Conservation (phyloP, 2,797 vertebrate species). For the Anniella stebbinsi region DNA sequence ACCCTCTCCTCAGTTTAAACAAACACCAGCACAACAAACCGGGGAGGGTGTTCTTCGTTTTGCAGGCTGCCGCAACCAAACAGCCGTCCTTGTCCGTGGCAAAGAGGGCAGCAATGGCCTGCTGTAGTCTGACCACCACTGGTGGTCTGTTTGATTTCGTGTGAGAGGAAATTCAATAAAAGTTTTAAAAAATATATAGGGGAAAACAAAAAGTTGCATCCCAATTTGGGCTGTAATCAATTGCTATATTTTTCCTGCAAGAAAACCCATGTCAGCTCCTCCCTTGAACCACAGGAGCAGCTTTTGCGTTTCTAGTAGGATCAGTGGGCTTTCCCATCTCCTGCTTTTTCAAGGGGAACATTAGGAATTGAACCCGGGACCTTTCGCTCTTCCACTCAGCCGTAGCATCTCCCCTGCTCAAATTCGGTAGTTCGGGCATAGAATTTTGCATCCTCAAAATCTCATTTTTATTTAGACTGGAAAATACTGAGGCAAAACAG, state of each 20-base stretch:
- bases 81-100: conserved; percentile 11
- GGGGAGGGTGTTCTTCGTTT: neutral
- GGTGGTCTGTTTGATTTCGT: conserved; percentile 70
- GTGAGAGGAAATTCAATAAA: conserved; percentile 58
- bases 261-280: conserved; percentile 29
- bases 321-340: neutral
- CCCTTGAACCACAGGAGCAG: neutral
- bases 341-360: neutral
- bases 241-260: conserved; percentile 27
- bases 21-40: neutral
- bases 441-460: too few relatives aligned
- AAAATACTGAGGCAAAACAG: too few relatives aligned
- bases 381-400: neutral
- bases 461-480: too few relatives aligned
- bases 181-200: conserved; percentile 45
- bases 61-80: neutral
- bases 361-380: neutral
- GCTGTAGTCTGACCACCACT: conserved; percentile 19
- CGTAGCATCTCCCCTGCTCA: too few relatives aligned
- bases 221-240: conserved; percentile 50
- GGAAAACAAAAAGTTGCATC: neutral
- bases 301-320: too few relatives aligned
- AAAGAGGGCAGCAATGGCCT: neutral
- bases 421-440: too few relatives aligned
- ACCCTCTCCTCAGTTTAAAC: conserved; percentile 5